Evolutionary conservation across 1,140 invertebrate genomes (phyloP), one percentile per base, ranked within the genome.

Genomic region (Odontomachus brunneus): DNA sequence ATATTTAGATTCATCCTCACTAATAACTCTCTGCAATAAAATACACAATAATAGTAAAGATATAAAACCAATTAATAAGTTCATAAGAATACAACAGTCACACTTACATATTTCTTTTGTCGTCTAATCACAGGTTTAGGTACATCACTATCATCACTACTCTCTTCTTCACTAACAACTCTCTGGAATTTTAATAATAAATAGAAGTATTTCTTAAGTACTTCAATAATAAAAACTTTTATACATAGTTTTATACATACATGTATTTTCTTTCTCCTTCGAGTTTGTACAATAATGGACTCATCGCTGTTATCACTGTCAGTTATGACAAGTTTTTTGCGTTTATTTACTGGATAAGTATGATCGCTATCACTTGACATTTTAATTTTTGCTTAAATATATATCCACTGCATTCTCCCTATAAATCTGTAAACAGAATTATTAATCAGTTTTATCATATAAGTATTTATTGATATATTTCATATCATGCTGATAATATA

Each of bases 261-360:
- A 89, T 84, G 71, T 62, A 90, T 69, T 83, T 85, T 91, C 67
- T 89, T 91, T 66, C 84, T 92, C 24, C 90, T 84, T 74, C 76
- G 88, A 26, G 81, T 88, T 83, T 72, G 84, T n/a, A 83, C 71
- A 55, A 93, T 75, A 51, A 90, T 67, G n/a, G 91, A 91, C 62
- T 92, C 92, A 83, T 93, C 90, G 38, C 92, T 93, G 81, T 90
- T 92, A 5, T 93, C 92, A 73, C 90, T 93, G 48, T 93, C 92
- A 29, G 87, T 89, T 73, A 86, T 73, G 51, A 91, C 80, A 60
- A 89, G 22, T 72, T 84, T 88, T 63, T 80, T 90, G 4, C 85
- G 86, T 26, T 91, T 89, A 9, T 82, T 90, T 91, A 49, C 81
- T 71, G 72, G 83, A 85, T 59, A 53, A 62, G 59, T 83, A 65